Evolutionary conservation across 2,888 invertebrate genomes (phyloP).

Genomic region (Plagodis pulveraria): DNA sequence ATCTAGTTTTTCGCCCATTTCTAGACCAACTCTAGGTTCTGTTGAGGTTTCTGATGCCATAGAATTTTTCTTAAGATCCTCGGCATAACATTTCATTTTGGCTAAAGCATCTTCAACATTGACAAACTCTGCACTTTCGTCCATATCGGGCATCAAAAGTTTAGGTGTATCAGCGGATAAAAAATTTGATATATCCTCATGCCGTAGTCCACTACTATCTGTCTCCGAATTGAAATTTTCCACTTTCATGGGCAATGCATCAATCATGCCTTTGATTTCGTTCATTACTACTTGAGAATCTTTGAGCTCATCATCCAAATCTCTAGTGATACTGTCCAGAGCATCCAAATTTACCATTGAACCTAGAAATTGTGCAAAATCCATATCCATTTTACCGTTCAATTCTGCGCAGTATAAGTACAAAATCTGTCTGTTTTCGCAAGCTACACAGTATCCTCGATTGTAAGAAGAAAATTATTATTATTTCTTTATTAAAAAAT

Average conservation of each 20-base stretch:
- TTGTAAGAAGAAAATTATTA: too few species aligned
- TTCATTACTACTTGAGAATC: constrained; percentile 69
- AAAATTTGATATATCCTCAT: constrained; percentile 61
- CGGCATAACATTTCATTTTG: constrained; percentile 63
- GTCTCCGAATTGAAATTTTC: constrained; percentile 28
- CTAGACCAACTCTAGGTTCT: constrained; percentile 16
- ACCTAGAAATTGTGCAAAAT: constrained; percentile 61
- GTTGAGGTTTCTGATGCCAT: constrained; percentile 37
- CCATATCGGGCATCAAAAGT: constrained; percentile 67
- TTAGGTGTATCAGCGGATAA: constrained; percentile 61
- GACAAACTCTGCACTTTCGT: constrained; percentile 50
- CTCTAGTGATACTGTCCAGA: constrained; percentile 66
- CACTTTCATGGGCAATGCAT: constrained; percentile 47
- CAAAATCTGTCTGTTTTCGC: too few species aligned
- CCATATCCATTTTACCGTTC: constrained; percentile 34
- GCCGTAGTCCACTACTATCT: constrained; percentile 43
- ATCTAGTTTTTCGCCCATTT: constrained; percentile 53
- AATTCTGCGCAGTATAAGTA: neutral
- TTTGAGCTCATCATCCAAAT: constrained; percentile 63
- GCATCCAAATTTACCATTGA: constrained; percentile 64
- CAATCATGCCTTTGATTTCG: constrained; percentile 64
- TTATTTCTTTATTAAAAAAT: too few species aligned
- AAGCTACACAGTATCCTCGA: too few species aligned
- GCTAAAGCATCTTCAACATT: constrained; percentile 65
- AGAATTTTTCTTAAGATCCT: constrained; percentile 63